Percentiles rank a stretch among this genome's conserved stretches.
These are phyloP conservation scores for Sympetrum striolatum DNA, from an alignment of 2,888 invertebrate genomes.

Conservation along the genomic window DNA sequence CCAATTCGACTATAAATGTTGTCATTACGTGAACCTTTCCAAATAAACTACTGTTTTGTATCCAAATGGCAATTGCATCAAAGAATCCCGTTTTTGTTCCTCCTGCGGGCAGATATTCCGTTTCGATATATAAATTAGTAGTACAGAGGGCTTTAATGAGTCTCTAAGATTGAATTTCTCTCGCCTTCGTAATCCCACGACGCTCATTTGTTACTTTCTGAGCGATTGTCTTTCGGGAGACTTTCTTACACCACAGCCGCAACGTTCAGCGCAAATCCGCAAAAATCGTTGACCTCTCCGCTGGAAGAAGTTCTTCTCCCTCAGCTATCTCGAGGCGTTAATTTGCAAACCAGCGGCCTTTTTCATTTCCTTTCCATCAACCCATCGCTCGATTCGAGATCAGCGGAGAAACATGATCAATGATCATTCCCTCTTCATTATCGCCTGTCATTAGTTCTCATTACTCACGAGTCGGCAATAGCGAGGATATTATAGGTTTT, in stretches of 20 bases:
- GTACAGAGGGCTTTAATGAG: no score
- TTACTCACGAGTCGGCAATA: slow-evolving; percentile 10
- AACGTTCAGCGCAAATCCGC: not conserved
- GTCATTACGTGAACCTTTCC: no score
- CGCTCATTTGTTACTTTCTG: no score
- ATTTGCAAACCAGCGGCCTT: not conserved
- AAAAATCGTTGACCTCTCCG: not conserved
- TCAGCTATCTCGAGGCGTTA: not conserved
- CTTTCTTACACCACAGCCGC: not conserved
- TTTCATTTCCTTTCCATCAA: not conserved
- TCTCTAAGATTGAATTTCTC: not conserved
- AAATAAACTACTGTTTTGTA: no score
- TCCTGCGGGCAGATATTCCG: no score
- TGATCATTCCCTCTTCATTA: slow-evolving; percentile 18
- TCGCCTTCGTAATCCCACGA: not conserved
- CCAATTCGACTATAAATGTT: no score
- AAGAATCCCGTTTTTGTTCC: no score
- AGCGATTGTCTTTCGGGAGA: not conserved
- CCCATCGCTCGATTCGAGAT: not conserved
- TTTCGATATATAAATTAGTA: no score
- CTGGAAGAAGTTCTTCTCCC: not conserved
- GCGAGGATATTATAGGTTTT: slow-evolving; percentile 21
- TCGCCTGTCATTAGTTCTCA: slow-evolving; percentile 41
- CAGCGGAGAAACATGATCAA: slow-evolving; percentile 16
- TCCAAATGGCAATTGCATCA: no score